Evolutionary conservation across 1,140 invertebrate genomes (phyloP).

Genomic region (Scaptomyza hsui): DNA sequence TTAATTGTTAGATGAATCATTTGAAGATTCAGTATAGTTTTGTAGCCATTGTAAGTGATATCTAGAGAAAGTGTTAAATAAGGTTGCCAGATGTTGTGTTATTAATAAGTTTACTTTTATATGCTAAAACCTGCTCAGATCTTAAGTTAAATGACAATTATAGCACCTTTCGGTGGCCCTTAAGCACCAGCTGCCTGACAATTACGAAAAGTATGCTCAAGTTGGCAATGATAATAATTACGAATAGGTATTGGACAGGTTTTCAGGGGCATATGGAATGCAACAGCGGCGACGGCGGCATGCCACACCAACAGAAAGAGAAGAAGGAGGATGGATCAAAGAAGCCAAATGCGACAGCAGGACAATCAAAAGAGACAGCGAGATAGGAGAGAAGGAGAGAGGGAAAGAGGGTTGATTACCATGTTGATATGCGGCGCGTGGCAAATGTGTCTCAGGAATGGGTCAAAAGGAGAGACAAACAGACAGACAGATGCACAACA

Average conservation of each 20-base stretch:
- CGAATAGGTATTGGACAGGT: conserved; percentile 55
- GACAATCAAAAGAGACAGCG: conserved; percentile 33
- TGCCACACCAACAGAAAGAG: conserved; percentile 57
- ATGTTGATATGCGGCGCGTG: conserved; percentile 81
- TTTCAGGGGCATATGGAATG: conserved; percentile 35
- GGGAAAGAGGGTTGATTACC: conserved; percentile 61
- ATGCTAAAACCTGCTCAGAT: not conserved
- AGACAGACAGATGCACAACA: conserved; percentile 8
- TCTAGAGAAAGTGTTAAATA: not conserved
- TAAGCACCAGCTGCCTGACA: conserved; percentile 31
- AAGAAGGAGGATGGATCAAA: conserved; percentile 36
- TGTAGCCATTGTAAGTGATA: no score
- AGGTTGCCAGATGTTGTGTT: not conserved
- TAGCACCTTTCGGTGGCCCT: conserved; percentile 47
- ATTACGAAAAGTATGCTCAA: conserved; percentile 42
- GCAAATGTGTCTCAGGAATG: conserved; percentile 50
- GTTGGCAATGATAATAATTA: conserved; percentile 63
- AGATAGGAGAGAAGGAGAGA: not conserved
- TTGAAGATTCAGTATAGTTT: not conserved
- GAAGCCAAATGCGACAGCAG: conserved; percentile 45
- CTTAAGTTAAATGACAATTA: conserved; percentile 46
- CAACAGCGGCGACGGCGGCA: conserved; percentile 20
- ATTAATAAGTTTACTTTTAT: no score
- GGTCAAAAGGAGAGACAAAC: not conserved
- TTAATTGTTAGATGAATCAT: not conserved